Evolutionary conservation across 92 coral and sea anemone genomes (phyloP), one percentile per base, ranked within the genome.

Genomic region (Epizoanthus illoricatus): DNA sequence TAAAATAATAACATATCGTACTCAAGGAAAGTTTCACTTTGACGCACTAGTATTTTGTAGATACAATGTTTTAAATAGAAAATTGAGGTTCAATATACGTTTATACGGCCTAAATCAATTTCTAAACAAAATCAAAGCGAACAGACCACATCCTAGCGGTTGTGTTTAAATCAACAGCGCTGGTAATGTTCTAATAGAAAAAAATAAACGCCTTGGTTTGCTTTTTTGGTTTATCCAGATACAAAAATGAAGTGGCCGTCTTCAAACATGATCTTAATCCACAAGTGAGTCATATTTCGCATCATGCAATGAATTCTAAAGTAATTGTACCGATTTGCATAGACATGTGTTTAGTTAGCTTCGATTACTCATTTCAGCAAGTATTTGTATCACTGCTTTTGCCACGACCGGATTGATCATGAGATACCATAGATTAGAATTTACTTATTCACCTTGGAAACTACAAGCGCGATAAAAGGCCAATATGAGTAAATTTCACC

Each of bases 331-430:
- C 8, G 43, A 78, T 63, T 78, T 76, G 55, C 81, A 76, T 76
- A 64, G 43, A 41, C 18, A 47, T 18, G 15, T 76, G 41, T 62
- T 76, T 76, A 18, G 69, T 12, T 62, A 62, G 43, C 65, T 42
- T n/a, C 71, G 61, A 63, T 78, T 63, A 78, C 82, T 62, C 60
- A 40, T 63, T 63, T 23, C 21, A 42, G 28, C 54, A 78, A 78
- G 49, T n/a, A 40, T 12, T 19, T 78, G 18, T 10, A 42, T 62
- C 41, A 28, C 23, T 58, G 47, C 61, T 36, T 47, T 47, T 47
- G 40, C 47, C 7, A 75, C 81, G 42, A 16, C 39, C 12, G 55
- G 81, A 39, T 28, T 13, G 42, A 15, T 36, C 19, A 59, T 17
- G 4, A 21, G 69, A 20, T n/a, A 59, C 23, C 39, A 62, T 40